Evolutionary conservation across 2,888 invertebrate genomes (phyloP), one percentile per base, ranked within the genome.

Genomic region (Hypomecis atomaria): DNA sequence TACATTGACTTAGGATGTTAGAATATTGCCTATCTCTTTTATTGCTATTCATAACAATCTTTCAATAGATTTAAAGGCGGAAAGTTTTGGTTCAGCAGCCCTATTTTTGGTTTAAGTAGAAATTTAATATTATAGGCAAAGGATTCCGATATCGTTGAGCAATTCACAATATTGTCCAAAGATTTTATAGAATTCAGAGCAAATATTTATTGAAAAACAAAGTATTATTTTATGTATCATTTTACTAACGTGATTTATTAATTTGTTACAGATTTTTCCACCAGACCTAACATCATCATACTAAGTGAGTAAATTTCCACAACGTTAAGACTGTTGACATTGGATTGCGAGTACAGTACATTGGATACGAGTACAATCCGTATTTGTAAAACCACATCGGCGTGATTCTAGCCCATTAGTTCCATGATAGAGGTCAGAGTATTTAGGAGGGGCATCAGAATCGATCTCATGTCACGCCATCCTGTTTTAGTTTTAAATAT

Each of bases 351-450:
- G 23, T 23, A 23, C 23, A 23, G 3, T 23, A 23, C 23, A 23
- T 23, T 23, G 23, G 23, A 23, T 23, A 23, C 23, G 23, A 23
- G 23, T 23, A 23, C 23, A 23, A 23, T 23, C 34, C 33, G 33
- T 44, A 43, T 43, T 43, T 49, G 44, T 55, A 11, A 53, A 64
- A 69, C 62, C 62, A 59, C 54, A 63, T 53, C 60, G 47, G 65
- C 71, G 71, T 71, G 71, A 57, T 70, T 63, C 33, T 36, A 47
- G 59, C 43, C 59, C 57, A 68, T 71, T 71, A 70, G 53, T 66
- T 65, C 44, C 9, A 59, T 9, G 38, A 50, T 6, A 71, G 62
- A 71, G 71, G 69, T 70, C 71, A 66, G 50, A 57, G 33, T 53
- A 61, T 47, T 62, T 45, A 59, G 69, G 70, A 62, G 65, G 55